These are phyloP conservation scores for Drymonia ruficornis DNA, from an alignment of 2,888 invertebrate genomes.

Conservation along the genomic window DNA sequence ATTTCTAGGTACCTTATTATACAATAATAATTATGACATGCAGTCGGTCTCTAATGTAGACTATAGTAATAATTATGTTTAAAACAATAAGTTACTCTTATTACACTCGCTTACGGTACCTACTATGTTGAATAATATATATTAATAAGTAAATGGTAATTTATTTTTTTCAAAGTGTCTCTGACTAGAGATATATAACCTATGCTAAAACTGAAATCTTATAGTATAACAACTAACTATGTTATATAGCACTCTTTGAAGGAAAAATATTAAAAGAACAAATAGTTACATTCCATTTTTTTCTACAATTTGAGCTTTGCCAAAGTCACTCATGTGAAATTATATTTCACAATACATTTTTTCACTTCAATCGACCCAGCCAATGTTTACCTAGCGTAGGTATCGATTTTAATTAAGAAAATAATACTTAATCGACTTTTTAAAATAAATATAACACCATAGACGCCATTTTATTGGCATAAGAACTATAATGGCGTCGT, in stretches of 20 bases:
- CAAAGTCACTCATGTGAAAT: conserved; percentile 77
- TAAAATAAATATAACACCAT: background rate
- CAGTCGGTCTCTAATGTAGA: conserved; percentile 65
- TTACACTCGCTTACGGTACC: conserved; percentile 73
- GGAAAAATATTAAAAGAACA: conserved; percentile 60
- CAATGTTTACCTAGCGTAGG: conserved; percentile 20
- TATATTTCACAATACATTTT: conserved; percentile 62
- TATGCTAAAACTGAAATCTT: conserved; percentile 74
- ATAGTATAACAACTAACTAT: conserved; percentile 65
- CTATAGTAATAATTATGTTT: conserved; percentile 48
- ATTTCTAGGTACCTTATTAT: conserved; percentile 40
- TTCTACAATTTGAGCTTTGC: conserved; percentile 80
- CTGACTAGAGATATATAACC: conserved; percentile 83
- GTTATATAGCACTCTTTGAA: conserved; percentile 79
- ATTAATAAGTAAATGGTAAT: conserved; percentile 82
- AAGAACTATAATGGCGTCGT: background rate
- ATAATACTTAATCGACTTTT: background rate
- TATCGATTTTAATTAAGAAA: background rate
- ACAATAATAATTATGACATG: conserved; percentile 57
- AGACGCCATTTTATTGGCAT: background rate
- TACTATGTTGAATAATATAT: conserved; percentile 71
- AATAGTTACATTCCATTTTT: conserved; percentile 38
- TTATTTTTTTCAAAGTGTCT: conserved; percentile 75
- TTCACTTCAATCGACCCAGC: conserved; percentile 20
- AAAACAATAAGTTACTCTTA: conserved; percentile 76